phyloP scores from a whole-genome alignment of 1,140 invertebrate species.

The Trichonephila clavipes region DNA sequence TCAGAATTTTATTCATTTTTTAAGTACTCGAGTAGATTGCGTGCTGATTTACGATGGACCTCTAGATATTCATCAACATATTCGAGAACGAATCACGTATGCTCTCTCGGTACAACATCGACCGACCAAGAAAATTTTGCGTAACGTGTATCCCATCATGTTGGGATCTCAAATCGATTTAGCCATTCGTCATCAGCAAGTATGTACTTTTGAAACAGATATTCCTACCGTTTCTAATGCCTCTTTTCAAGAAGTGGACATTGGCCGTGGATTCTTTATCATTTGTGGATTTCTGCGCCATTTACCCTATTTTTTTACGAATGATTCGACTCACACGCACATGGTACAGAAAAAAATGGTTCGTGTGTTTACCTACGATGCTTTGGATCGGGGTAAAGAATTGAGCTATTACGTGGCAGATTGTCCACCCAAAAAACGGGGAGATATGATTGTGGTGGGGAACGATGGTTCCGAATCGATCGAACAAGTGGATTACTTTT shows the following conservation, averaged over 20 bases:
- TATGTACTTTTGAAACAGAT: background rate
- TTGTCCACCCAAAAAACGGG: background rate
- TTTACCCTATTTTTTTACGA: constrained; percentile 44
- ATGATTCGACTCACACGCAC: constrained; percentile 43
- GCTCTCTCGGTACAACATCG: background rate
- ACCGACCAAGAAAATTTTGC: background rate
- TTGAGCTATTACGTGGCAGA: background rate
- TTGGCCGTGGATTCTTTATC: background rate
- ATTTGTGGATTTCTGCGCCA: background rate
- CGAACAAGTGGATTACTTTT: background rate
- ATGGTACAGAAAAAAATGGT: constrained; percentile 7
- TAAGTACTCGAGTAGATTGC: background rate
- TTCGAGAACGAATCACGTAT: background rate
- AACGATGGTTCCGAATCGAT: background rate
- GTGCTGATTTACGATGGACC: background rate
- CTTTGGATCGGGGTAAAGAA: no score
- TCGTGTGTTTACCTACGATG: constrained; percentile 24
- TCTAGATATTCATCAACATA: background rate
- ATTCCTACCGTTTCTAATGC: background rate
- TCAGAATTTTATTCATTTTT: background rate
- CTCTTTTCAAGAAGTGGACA: background rate
- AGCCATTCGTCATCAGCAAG: background rate
- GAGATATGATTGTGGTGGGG: background rate
- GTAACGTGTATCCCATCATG: constrained; percentile 12
- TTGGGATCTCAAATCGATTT: constrained; percentile 8